Conservation (phyloP, 35 echinoderm and acorn worm species). For the Strongylocentrotus purpuratus region DNA sequence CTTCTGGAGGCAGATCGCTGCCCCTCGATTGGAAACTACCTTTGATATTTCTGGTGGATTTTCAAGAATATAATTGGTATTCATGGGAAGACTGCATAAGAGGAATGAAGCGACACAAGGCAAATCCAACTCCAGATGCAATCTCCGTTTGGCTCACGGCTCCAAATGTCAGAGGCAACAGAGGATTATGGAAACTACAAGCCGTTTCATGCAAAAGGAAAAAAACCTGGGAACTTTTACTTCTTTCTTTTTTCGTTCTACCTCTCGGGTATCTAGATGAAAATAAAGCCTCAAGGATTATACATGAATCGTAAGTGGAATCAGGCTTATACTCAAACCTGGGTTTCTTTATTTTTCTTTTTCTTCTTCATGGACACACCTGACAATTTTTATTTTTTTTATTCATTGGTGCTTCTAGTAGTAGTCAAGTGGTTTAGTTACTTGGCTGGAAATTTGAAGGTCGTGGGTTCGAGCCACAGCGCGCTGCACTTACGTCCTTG, state of each 20-base stretch:
- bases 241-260: too few relatives aligned
- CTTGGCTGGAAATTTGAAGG: too few relatives aligned
- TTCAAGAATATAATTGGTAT: constrained; percentile 3
- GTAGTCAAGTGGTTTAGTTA: too few relatives aligned
- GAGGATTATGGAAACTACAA: background rate
- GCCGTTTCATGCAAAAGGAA: background rate
- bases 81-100: background rate
- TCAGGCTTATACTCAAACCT: background rate
- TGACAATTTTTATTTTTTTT: too few relatives aligned
- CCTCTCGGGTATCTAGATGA: background rate
- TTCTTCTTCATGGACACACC: too few relatives aligned
- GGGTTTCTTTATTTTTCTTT: too few relatives aligned
- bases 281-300: background rate
- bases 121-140: background rate
- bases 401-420: too few relatives aligned
- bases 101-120: background rate
- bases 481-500: too few relatives aligned
- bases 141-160: background rate
- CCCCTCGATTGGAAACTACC: background rate
- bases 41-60: constrained; percentile 18
- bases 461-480: too few relatives aligned
- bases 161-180: background rate
- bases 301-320: background rate
- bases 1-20: background rate
- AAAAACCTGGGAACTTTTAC: background rate